Base-by-base conservation (phyloP, 2,888 invertebrate species). In the Schizaphis graminum region DNA sequence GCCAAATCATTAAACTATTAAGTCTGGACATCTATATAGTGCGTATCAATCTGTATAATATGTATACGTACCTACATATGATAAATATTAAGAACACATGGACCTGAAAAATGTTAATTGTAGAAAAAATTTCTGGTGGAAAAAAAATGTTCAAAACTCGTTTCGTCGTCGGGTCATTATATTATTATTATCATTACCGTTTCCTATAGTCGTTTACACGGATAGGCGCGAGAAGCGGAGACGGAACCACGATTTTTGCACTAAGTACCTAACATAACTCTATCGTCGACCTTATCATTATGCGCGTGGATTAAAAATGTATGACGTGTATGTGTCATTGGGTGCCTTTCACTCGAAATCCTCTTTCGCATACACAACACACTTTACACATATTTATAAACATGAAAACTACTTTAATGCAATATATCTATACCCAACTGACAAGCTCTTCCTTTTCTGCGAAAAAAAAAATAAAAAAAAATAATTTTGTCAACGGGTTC, bases 311-410 rank as follows among this genome's bases (percentile, higher is more conserved):
- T 67, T 67, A 67, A 67, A 67, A 67, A 67, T 67, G 67, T 67
- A 67, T 16, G 67, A 87, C 86, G 86, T 26, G 44, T 44, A 16
- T 47, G 35, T 67, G 90, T 77, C 47, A 67, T 47, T n/a, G 49
- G 57, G 35, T n/a, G 16, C 61, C 90, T 91, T 91, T 91, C 90
- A 91, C 90, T 49, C 90, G 35, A 91, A 91, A 91, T 91, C 90
- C 35, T 91, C 49, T 77, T 77, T 91, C 49, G 41, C 56, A 26
- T n/a, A 67, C n/a, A 13, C 67, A 67, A n/a, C 67, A 67, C 67
- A n/a, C 67, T 21, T 2, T 21, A 67, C 13, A 67, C n/a, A 67
- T 13, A 67, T 13, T 67, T 67, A 26, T 28, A 61, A 28, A 61
- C 61, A n/a, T 2, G n/a, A 67, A 67, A 67, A 67, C 67, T 16